Base-by-base conservation (phyloP, 2,113 vertebrate species). In the Erinaceus europaeus region DNA sequence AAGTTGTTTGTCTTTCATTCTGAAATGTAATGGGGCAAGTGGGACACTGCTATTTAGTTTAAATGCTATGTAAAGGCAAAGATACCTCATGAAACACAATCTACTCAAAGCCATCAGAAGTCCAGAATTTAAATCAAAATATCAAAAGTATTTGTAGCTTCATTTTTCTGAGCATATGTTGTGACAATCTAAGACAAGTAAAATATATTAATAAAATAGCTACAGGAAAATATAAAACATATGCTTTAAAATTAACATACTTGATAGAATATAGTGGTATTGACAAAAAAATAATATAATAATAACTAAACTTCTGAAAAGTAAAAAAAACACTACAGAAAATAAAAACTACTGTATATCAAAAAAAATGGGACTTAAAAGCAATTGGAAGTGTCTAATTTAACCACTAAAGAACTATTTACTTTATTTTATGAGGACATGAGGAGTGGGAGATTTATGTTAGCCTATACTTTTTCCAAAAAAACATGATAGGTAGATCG, bases 271-370 rank as follows among this genome's bases (percentile, higher is more conserved):
- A 6, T 81, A 52, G 5, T 75, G 10, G 21, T 55, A 65, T 15
- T 48, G 48, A 88, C 38, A 84, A 17, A 69, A 61, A 62, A 55
- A 64, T 48, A 93, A 87, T 72, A 64, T 48, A 93, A 87, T 72
- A 32, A 4, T 15, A 55, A 73, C 5, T 42, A 46, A 13, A 65
- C 6, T 52, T 50, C 2, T 15, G 77, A 75, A 38, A 67, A 79
- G 69, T 2, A 68, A 21, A 88, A 55, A 88, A 55, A 83, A 61
- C 3, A 32, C 10, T 36, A 32, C 42, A 65, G 36, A 76, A 85
- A 86, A 55, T 68, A 76, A 21, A 91, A 57, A n/a, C n/a, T 64
- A 34, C 17, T 29, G 5, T 17, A 44, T 61, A 29, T 64, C 40
- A 40, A 34, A 57, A 80, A 8, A 27, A n/a, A 80, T 23, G 5